Evolutionary conservation across 2,797 vertebrate genomes (phyloP).

Genomic region (Alosa sapidissima): DNA sequence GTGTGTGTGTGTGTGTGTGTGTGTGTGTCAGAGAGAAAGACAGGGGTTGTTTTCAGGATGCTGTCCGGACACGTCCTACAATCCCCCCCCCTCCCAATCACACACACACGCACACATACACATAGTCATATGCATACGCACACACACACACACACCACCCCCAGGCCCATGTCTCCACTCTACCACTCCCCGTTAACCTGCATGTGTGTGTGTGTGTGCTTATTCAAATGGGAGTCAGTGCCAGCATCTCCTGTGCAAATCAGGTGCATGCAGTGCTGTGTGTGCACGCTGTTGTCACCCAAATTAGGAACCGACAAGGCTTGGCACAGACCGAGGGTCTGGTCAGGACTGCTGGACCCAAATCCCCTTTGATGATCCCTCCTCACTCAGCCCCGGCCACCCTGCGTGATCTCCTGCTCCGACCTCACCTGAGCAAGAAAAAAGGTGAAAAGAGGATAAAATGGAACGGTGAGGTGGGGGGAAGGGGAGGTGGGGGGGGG

Average conservation of each 20-base stretch:
- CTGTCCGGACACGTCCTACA: not conserved
- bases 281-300: conserved; percentile 69
- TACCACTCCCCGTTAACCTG: conserved; percentile 72
- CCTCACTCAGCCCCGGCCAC: not conserved
- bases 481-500: not conserved
- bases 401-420: not conserved
- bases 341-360: conserved; percentile 30
- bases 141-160: not conserved
- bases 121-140: too few relatives aligned
- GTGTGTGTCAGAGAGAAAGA: not conserved
- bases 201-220: conserved; percentile 63
- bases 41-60: conserved; percentile 32
- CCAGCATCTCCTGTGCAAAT: conserved; percentile 78
- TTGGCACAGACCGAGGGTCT: conserved; percentile 59
- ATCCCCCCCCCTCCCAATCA: not conserved
- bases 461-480: not conserved
- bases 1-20: conserved; percentile 46
- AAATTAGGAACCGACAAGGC: conserved; percentile 78
- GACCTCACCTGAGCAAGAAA: not conserved
- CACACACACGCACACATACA: too few relatives aligned
- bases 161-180: conserved; percentile 42
- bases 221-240: conserved; percentile 77
- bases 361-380: not conserved
- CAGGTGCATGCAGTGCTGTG: conserved; percentile 63
- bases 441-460: not conserved